phyloP scores from a whole-genome alignment of 1,140 invertebrate genomes.

The Drosophila orosa region DNA sequence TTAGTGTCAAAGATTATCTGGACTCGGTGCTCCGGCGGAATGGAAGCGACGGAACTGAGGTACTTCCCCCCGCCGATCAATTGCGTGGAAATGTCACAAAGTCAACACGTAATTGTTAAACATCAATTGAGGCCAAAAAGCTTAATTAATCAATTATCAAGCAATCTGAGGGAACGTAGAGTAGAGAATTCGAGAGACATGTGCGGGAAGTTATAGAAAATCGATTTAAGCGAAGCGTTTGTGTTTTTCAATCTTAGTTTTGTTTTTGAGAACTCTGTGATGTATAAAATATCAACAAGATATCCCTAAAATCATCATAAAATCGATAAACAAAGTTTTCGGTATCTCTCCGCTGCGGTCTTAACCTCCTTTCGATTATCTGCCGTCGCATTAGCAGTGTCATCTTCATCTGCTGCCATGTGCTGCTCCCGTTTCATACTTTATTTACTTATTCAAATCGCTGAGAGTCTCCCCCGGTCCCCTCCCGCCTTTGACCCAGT shows the following conservation, averaged over 20 bases:
- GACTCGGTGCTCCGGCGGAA: conserved; percentile 15
- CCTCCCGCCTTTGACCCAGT: conserved; percentile 23
- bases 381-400: conserved; percentile 68
- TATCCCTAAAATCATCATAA: neutral
- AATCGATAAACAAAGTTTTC: conserved; percentile 22
- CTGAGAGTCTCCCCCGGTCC: conserved; percentile 35
- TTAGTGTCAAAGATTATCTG: conserved; percentile 64
- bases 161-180: conserved; percentile 35
- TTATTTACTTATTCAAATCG: conserved; percentile 83
- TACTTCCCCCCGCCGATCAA: conserved; percentile 19
- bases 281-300: neutral
- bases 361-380: conserved; percentile 56
- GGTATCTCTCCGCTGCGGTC: conserved; percentile 23
- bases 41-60: conserved; percentile 5
- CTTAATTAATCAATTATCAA: conserved; percentile 64
- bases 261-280: too few species aligned
- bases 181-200: conserved; percentile 7
- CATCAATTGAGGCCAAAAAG: conserved; percentile 47
- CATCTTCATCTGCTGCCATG: conserved; percentile 75
- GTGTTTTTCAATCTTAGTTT: neutral
- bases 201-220: neutral
- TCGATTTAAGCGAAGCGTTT: neutral
- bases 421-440: conserved; percentile 59
- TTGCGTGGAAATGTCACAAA: conserved; percentile 40
- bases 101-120: conserved; percentile 58